Percentiles rank a stretch among this genome's conserved stretches.
These are phyloP conservation scores for Lomographa bimaculata DNA, from an alignment of 2,888 invertebrate genomes.

Conservation along the genomic window DNA sequence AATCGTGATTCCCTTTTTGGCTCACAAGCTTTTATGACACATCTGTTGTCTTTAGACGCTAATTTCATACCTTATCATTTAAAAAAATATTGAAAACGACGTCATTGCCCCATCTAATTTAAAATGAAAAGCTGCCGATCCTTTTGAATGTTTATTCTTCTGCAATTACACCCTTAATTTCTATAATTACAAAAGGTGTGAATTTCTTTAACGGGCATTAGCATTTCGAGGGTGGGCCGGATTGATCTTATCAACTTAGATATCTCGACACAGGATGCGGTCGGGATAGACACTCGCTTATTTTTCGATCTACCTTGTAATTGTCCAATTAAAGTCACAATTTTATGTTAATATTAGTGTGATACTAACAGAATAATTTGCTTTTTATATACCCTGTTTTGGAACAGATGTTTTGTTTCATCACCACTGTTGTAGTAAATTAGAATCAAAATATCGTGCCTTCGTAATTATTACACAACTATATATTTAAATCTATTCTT, in stretches of 20 bases:
- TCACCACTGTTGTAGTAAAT: too few relatives aligned
- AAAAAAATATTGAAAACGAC: conserved; percentile 1
- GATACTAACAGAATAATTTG: too few relatives aligned
- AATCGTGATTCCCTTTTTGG: too few relatives aligned
- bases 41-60: conserved; percentile 3
- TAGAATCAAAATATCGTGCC: too few relatives aligned
- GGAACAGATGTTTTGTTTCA: too few relatives aligned
- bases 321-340: conserved; percentile 78
- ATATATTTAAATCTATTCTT: too few relatives aligned
- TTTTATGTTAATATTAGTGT: conserved; percentile 80
- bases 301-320: conserved; percentile 67
- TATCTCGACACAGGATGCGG: conserved; percentile 72
- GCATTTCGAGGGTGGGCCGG: conserved; percentile 67
- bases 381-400: conserved; percentile 2
- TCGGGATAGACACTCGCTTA: conserved; percentile 60
- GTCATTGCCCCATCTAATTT: conserved; percentile 2
- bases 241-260: conserved; percentile 53
- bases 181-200: conserved; percentile 79
- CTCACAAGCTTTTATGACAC: too few relatives aligned
- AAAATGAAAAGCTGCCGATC: conserved; percentile 47
- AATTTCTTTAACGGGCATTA: conserved; percentile 69
- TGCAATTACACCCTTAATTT: too few relatives aligned
- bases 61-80: conserved; percentile 4
- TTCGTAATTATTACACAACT: too few relatives aligned
- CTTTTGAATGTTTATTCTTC: conserved; percentile 69